Evolutionary conservation across 2,113 vertebrate genomes (phyloP).

Genomic region (Crotalus helleri): DNA sequence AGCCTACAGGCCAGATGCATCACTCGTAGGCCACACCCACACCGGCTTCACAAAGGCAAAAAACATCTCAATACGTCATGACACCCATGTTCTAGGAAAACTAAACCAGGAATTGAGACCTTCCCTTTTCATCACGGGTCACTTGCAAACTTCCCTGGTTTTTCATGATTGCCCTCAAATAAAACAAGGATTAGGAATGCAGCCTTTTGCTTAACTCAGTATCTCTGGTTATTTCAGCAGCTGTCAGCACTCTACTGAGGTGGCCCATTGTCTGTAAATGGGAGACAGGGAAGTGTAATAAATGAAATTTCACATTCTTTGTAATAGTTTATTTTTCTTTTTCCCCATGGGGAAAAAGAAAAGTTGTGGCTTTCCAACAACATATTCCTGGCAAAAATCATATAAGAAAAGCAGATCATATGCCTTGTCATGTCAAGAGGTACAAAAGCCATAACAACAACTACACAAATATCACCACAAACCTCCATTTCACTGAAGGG

Average conservation of each 20-base stretch:
- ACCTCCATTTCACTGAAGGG: background rate
- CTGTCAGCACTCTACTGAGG: background rate
- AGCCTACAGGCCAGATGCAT: no score
- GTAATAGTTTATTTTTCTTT: background rate
- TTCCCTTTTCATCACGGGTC: background rate
- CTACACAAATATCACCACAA: background rate
- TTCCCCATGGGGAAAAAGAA: background rate
- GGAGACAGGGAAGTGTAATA: background rate
- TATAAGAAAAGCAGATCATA: background rate
- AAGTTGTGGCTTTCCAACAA: background rate
- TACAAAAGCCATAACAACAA: background rate
- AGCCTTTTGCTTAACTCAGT: background rate
- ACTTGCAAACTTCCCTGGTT: background rate
- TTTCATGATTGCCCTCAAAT: background rate
- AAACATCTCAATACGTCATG: no score
- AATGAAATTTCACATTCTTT: background rate
- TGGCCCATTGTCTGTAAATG: background rate
- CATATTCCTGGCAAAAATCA: background rate
- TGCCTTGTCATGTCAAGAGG: background rate
- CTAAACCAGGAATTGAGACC: background rate
- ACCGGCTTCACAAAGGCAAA: no score
- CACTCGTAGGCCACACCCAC: no score
- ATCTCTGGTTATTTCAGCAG: background rate
- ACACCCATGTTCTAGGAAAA: background rate
- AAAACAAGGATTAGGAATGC: background rate